Conservation (phyloP, 2,888 invertebrate species). For the Fragum sueziense region DNA sequence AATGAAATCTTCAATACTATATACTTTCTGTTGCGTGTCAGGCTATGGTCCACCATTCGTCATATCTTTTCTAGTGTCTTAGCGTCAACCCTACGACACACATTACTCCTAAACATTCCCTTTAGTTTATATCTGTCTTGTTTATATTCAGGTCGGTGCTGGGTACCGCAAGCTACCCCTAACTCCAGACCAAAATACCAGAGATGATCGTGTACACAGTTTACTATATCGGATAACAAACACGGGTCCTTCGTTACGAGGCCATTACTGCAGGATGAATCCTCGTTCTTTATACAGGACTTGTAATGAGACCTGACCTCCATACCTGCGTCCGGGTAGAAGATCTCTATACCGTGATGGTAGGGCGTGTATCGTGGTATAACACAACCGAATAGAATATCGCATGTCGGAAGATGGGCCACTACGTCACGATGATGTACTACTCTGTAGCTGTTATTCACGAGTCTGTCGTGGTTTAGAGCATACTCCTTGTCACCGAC, state of each 20-base stretch:
- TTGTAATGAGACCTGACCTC: slow-evolving; percentile 17
- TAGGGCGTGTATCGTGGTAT: slow-evolving; percentile 14
- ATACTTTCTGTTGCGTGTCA: too few relatives aligned
- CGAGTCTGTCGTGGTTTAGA: slow-evolving; percentile 24
- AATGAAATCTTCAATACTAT: too few relatives aligned
- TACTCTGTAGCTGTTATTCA: slow-evolving; percentile 50
- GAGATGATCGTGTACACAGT: slow-evolving; percentile 24
- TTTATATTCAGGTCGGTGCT: background rate
- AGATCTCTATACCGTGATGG: slow-evolving; percentile 43
- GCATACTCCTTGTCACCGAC: slow-evolving; percentile 48
- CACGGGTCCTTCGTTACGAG: background rate
- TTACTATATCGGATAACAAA: background rate
- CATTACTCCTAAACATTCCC: background rate
- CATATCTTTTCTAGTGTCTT: background rate
- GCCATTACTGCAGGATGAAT: slow-evolving; percentile 28
- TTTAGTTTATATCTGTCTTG: background rate
- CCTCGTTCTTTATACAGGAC: slow-evolving; percentile 33
- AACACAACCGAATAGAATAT: slow-evolving; percentile 8
- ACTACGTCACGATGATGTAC: slow-evolving; percentile 46
- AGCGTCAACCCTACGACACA: background rate
- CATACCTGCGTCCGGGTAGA: slow-evolving; percentile 35
- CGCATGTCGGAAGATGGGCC: slow-evolving; percentile 28
- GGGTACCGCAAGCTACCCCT: slow-evolving; percentile 16
- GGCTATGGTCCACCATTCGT: background rate
- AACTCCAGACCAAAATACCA: slow-evolving; percentile 27